phyloP scores from a whole-genome alignment of 2,888 invertebrate genomes.

The Euclidia mi region DNA sequence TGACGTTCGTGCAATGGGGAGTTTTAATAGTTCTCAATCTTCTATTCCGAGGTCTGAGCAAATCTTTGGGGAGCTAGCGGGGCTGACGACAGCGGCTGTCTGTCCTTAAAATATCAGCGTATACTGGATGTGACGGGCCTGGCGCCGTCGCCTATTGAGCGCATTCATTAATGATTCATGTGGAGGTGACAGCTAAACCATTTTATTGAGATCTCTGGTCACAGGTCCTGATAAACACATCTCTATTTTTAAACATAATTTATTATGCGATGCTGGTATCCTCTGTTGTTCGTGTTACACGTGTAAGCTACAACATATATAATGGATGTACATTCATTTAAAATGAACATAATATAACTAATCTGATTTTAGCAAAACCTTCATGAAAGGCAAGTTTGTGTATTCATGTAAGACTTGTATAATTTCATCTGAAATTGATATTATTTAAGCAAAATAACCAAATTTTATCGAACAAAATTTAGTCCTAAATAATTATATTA shows the following conservation, averaged over 20 bases:
- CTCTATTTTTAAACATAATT: too few species aligned
- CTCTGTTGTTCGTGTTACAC: too few species aligned
- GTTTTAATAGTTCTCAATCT: constrained; percentile 76
- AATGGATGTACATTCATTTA: too few species aligned
- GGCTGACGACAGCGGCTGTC: constrained; percentile 37
- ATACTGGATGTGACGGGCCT: constrained; percentile 51
- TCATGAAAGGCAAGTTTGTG: too few species aligned
- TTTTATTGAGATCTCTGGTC: constrained; percentile 31
- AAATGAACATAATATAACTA: neutral
- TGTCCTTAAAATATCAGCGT: constrained; percentile 52
- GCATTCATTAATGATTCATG: constrained; percentile 57
- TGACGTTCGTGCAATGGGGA: constrained; percentile 58
- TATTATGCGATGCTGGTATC: too few species aligned
- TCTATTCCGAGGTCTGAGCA: constrained; percentile 62
- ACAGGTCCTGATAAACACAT: neutral
- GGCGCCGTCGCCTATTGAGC: constrained; percentile 38
- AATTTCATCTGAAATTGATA: too few species aligned
- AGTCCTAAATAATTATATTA: too few species aligned
- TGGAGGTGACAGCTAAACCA: constrained; percentile 52
- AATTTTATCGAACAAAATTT: too few species aligned
- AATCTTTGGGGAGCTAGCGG: constrained; percentile 62
- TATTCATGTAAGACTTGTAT: neutral
- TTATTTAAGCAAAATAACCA: too few species aligned
- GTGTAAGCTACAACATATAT: too few species aligned
- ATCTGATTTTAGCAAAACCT: neutral